Evolutionary conservation across 2,797 vertebrate species (phyloP).

Genomic region (Rhinatrema bivittatum): DNA sequence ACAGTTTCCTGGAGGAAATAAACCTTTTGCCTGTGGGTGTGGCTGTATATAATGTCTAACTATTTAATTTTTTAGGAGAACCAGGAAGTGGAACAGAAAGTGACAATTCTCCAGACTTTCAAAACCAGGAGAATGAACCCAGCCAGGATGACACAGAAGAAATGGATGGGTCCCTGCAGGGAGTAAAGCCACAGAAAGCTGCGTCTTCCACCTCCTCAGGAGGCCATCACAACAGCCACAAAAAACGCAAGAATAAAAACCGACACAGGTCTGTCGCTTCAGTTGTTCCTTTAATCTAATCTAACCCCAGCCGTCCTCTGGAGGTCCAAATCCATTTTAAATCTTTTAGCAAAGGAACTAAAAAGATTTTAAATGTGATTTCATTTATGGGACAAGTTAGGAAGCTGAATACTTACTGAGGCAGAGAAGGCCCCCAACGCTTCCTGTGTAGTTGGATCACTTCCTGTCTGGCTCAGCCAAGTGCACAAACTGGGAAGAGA

Average conservation of each 20-base stretch:
- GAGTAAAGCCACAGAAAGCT: constrained; percentile 93
- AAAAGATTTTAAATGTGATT: no score
- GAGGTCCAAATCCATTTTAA: no score
- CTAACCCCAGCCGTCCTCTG: no score
- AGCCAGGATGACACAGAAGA: constrained; percentile 91
- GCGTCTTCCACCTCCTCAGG: constrained; percentile 83
- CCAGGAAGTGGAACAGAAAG: constrained; percentile 94
- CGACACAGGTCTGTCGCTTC: constrained; percentile 82
- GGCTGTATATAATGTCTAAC: not conserved
- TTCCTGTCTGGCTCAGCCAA: no score
- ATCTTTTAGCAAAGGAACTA: no score
- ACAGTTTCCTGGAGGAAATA: no score
- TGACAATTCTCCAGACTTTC: constrained; percentile 91
- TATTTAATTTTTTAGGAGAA: constrained; percentile 62
- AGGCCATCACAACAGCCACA: constrained; percentile 92
- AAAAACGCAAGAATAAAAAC: constrained; percentile 98
- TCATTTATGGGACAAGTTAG: no score
- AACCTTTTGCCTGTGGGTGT: not conserved
- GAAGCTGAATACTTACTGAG: no score
- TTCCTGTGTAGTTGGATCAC: no score
- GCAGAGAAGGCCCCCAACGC: no score
- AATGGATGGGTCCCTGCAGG: constrained; percentile 82
- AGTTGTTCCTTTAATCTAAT: not conserved
- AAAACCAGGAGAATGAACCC: constrained; percentile 96
- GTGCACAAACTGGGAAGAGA: no score